Base-by-base conservation (phyloP, 92 coral and sea anemone genomes). In the Siderastrea siderea region DNA sequence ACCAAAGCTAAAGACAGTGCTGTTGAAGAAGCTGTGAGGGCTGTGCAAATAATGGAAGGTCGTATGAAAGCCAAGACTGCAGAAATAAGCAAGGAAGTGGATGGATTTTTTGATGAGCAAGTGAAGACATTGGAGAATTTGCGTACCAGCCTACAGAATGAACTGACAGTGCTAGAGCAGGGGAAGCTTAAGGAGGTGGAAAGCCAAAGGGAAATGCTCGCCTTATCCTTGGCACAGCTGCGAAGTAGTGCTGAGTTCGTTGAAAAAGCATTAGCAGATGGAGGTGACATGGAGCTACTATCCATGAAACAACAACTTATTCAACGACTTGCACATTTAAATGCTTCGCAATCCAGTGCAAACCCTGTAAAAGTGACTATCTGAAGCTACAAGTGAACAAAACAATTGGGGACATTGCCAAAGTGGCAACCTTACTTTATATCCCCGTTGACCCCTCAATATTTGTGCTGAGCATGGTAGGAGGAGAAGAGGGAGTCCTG, bases 261-360 rank as follows among this genome's bases (percentile, higher is more conserved):
- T 3, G 81, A 87, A 38, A 89, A 84, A 58, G 86, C 95, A 3
- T 44, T 90, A 13, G 63, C 78, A 5, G 90, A 95, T 68, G 95
- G 93, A 52, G 86, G 91, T 48, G 90, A 92, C 61, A 73, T 91
- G 2, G 87, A 92, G 66, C 48, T 92, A 12, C 67, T 95, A 76
- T 80, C 91, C 14, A 65, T 95, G 54, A 95, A 90, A 62, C 81
- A 76, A 19, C 93, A 92, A 81, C 90, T 92, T 1, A 64, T 89
- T 8, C 54, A 86, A n/a, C 85, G 92, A 7, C 77, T 92, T n/a
- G 4, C 70, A 3, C 84, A 89, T n/a, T 88, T 92, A 16, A 77
- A 87, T 61, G 74, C 87, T 47, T 72, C 78, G 49, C 74, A 49
- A 38, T 79, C 54, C 72, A 89, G 48, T 47, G 86, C 3, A 38